phyloP scores from a whole-genome alignment of 1,140 invertebrate genomes.

The Apocrypta bakeri region DNA sequence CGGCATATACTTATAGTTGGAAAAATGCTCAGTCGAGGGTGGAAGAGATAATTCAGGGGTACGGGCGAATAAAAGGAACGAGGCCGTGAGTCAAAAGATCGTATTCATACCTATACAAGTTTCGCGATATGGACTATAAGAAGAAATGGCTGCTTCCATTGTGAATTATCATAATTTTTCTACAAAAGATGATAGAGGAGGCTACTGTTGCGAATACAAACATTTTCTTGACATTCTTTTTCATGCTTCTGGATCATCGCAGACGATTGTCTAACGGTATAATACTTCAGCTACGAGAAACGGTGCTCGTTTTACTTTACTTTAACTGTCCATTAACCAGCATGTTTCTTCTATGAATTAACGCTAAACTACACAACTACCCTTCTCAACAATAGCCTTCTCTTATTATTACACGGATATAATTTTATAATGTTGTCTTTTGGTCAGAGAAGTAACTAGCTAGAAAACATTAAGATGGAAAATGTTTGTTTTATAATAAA shows the following conservation, averaged over 20 bases:
- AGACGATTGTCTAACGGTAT: no score
- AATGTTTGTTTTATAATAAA: background rate
- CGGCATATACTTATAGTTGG: background rate
- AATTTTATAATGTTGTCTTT: background rate
- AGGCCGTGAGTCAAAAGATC: conserved; percentile 9
- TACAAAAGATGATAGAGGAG: no score
- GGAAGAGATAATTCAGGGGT: background rate
- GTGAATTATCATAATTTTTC: conserved; percentile 25
- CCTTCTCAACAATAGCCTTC: background rate
- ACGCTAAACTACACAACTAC: background rate
- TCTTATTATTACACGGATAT: background rate
- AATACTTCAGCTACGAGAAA: no score
- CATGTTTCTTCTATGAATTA: background rate
- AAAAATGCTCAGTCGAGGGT: conserved; percentile 4
- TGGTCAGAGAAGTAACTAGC: background rate
- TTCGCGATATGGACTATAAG: conserved; percentile 1
- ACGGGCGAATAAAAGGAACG: conserved; percentile 30
- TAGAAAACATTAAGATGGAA: background rate
- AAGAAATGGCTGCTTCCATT: conserved; percentile 4
- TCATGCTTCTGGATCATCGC: no score
- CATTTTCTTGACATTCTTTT: no score
- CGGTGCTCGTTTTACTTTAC: no score
- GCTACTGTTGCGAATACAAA: background rate
- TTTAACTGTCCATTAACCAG: no score
- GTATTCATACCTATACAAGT: background rate